Conservation (phyloP, 2,888 invertebrate genomes). For the Dryobotodes eremita region DNA sequence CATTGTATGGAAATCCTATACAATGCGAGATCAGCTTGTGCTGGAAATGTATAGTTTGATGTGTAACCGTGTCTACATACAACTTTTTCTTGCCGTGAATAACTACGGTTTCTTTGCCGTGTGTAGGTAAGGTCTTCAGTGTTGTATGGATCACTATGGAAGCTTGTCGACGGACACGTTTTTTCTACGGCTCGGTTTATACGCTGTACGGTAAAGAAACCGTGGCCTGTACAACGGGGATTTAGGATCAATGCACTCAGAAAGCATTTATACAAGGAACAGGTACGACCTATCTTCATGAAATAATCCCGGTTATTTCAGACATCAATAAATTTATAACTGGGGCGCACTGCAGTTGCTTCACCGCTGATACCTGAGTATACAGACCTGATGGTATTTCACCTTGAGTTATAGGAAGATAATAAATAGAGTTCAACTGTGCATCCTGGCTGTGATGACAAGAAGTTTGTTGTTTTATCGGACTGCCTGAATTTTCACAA, state of each 20-base stretch:
- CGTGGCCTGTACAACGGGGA: too few species aligned
- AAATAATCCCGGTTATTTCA: slow-evolving; percentile 48
- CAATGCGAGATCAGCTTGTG: too few species aligned
- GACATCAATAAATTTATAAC: slow-evolving; percentile 23
- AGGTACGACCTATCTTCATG: not conserved
- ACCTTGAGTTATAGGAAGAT: slow-evolving; percentile 59
- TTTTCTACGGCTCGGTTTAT: too few species aligned
- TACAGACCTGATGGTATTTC: slow-evolving; percentile 39
- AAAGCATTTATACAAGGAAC: not conserved
- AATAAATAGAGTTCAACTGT: slow-evolving; percentile 46
- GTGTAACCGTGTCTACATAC: too few species aligned
- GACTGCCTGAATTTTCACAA: slow-evolving; percentile 2
- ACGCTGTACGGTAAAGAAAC: too few species aligned
- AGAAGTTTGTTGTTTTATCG: slow-evolving; percentile 1
- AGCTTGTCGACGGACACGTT: too few species aligned
- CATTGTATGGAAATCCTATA: too few species aligned
- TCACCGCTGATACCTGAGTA: slow-evolving; percentile 36
- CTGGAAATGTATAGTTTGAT: too few species aligned
- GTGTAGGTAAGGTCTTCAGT: too few species aligned
- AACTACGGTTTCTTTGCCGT: too few species aligned
- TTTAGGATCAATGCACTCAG: not conserved
- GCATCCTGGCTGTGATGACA: slow-evolving; percentile 58
- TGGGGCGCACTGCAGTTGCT: slow-evolving; percentile 51
- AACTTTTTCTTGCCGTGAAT: too few species aligned
- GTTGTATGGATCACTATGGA: too few species aligned